Conservation (phyloP, 2,888 invertebrate species). For the Temnothorax rugatulus region DNA sequence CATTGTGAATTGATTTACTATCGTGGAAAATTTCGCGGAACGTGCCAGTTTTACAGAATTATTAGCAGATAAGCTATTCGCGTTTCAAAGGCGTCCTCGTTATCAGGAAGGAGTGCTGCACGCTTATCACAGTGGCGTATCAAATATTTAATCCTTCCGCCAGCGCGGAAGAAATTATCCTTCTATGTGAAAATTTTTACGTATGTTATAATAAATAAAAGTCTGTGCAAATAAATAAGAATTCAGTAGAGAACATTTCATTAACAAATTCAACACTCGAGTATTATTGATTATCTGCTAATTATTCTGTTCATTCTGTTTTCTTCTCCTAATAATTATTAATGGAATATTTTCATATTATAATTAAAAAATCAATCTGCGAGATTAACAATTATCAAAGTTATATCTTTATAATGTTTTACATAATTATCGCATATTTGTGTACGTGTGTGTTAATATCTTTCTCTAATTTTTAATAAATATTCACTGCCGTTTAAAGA, state of each 20-base stretch:
- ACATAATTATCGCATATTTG: neutral
- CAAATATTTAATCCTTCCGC: neutral
- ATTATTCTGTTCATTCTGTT: neutral
- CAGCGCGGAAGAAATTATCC: neutral
- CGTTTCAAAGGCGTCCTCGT: neutral
- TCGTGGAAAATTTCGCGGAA: constrained; percentile 9
- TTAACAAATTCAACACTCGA: neutral
- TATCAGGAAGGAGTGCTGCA: constrained; percentile 3
- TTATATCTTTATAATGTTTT: neutral
- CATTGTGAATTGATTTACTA: neutral
- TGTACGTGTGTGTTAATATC: neutral
- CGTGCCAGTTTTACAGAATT: neutral
- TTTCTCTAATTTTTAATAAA: neutral
- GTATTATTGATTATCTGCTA: neutral
- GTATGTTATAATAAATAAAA: constrained; percentile 4
- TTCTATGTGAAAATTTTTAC: neutral
- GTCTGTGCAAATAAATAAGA: neutral
- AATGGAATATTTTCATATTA: neutral
- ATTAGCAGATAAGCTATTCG: constrained; percentile 7
- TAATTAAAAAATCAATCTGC: neutral
- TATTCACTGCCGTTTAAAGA: neutral
- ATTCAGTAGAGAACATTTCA: neutral
- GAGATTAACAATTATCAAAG: neutral
- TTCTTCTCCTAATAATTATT: neutral
- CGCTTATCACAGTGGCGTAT: constrained; percentile 19